These are phyloP conservation scores for Platanista minor DNA, from an alignment of 2,113 vertebrate genomes.

Conservation along the genomic window DNA sequence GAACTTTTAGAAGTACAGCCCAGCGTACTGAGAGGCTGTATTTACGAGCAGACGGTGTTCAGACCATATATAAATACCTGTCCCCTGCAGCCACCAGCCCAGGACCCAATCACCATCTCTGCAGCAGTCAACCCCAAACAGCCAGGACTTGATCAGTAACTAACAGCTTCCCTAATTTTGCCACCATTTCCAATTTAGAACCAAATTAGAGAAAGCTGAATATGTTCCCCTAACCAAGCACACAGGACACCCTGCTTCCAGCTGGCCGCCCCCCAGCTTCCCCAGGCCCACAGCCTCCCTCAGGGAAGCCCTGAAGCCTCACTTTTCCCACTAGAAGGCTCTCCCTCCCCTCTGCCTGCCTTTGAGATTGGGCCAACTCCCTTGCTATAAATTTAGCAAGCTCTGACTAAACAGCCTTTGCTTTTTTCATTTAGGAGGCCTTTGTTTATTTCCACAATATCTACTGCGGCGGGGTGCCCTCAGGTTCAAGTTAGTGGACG, in stretches of 20 bases:
- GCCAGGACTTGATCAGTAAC: background rate
- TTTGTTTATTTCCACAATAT: background rate
- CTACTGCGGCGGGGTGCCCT: rapidly evolving
- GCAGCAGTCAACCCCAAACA: background rate
- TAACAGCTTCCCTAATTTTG: background rate
- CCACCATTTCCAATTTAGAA: background rate
- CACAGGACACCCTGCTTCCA: rapidly evolving
- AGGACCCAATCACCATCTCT: background rate
- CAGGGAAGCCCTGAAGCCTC: rapidly evolving
- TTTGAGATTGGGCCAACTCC: rapidly evolving
- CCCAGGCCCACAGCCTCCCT: rapidly evolving
- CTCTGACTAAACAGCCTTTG: rapidly evolving
- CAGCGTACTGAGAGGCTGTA: background rate
- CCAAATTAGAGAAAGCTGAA: background rate
- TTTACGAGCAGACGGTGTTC: background rate
- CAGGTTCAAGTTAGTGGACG: background rate
- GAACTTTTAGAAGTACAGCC: background rate
- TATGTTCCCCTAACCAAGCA: background rate
- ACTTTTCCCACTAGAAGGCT: background rate
- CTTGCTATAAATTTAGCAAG: background rate
- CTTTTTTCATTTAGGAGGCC: background rate
- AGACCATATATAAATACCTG: background rate
- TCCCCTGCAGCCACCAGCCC: background rate
- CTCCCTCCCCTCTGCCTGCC: background rate
- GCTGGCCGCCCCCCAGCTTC: background rate